Evolutionary conservation across 2,113 vertebrate species (phyloP), one percentile per base, ranked within the genome.

Genomic region (Pseudorhombus dupliciocellatus): DNA sequence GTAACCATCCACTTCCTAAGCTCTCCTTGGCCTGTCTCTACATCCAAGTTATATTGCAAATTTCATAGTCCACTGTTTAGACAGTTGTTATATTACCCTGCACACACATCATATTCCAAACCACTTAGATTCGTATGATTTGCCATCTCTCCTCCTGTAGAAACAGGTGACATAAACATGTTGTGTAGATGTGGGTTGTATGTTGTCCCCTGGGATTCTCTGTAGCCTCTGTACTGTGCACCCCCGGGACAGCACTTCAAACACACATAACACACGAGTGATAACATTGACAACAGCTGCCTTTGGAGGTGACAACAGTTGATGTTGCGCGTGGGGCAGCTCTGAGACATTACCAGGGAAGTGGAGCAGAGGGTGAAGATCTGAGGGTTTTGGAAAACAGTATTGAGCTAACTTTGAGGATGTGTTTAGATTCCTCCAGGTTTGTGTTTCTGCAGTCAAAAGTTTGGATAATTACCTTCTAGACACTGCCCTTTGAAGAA

Each of bases 401-500:
- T n/a, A n/a, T n/a, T n/a, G n/a, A n/a, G n/a, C n/a, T n/a, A n/a
- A n/a, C n/a, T 11, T 37, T 4, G 12, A 37, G 10, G 34, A 37
- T 37, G 34, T 11, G 34, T 37, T 37, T 37, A 37, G 9, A 12
- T 37, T 37, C 11, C 34, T 37, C 34, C 34, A 37, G 34, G 34
- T 37, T 37, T 11, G 10, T 37, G 34, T 37, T 11, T 10, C 34
- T 37, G 34, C 34, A 55, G 30, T 10, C 28, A 8, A 61, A 40
- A 5, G 14, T 40, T 54, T 54, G 34, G 11, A 0, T 14, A 0
- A 25, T 4, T 94, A 99, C 98, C 98, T 98, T 99, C 98, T 93
- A 99, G 90, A 94, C 98, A 99, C 79, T 99, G 98, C 79, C 98
- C 97, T 94, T 98, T 98, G 92, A 99, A 99, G 94, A 96, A 98